Conservation (phyloP, 1,140 invertebrate genomes). For the Popillia japonica region DNA sequence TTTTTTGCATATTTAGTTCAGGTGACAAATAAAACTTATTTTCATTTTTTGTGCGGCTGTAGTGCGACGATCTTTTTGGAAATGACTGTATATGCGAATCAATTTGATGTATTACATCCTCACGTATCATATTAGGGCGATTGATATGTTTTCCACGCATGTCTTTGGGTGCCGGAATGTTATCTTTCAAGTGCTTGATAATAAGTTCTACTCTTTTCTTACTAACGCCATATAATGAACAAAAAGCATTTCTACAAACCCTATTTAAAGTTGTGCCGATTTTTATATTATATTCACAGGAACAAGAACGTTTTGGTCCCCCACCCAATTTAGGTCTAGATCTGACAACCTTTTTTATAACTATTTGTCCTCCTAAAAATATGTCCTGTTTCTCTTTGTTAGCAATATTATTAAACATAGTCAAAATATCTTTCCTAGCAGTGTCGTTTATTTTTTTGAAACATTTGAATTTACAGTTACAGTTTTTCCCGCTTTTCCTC, state of each 20-base stretch:
- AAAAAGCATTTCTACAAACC: slow-evolving; percentile 29
- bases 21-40: slow-evolving; percentile 40
- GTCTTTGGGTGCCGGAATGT: not conserved
- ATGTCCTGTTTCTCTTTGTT: not conserved
- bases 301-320: not conserved
- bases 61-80: slow-evolving; percentile 40
- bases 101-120: slow-evolving; percentile 30
- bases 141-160: not conserved
- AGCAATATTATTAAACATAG: not conserved
- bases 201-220: slow-evolving; percentile 2
- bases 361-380: not conserved
- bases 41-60: slow-evolving; percentile 36
- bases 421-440: not conserved
- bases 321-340: not conserved
- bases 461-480: not conserved
- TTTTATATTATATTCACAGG: slow-evolving; percentile 38
- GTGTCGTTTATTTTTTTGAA: not conserved
- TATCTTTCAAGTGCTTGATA: not conserved
- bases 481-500: slow-evolving; percentile 29
- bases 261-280: not conserved
- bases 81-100: slow-evolving; percentile 25
- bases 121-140: slow-evolving; percentile 14
- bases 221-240: slow-evolving; percentile 1
- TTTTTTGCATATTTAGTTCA: slow-evolving; percentile 40
- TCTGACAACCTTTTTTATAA: not conserved